Evolutionary conservation across 2,797 vertebrate genomes (phyloP), one percentile per base, ranked within the genome.

Genomic region (Catharus ustulatus): DNA sequence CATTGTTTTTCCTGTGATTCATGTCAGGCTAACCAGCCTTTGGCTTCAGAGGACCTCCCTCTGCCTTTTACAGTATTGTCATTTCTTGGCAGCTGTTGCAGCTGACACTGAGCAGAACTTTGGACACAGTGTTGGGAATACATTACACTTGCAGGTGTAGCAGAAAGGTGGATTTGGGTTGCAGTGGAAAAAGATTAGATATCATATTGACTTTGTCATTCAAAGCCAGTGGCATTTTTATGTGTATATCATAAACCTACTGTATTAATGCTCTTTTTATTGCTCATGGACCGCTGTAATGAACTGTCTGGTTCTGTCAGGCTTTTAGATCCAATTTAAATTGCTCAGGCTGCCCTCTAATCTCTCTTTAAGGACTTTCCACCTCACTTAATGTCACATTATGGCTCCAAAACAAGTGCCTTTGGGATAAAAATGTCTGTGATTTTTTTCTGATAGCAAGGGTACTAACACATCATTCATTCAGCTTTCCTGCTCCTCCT

Each of bases 281-380:
- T 90, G 86, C 62, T 75, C 2, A 2, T 59, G 52, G 43, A 57
- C 43, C 45, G 54, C 40, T 82, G 52, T 92, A 92, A 78, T 81
- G 51, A 90, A 84, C 78, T 87, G 36, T 43, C 80, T 90, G 36
- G 14, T 89, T 84, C 67, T 89, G 84, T 51, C 90, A 90, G 71
- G 64, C 67, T 87, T 90, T 79, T 55, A 87, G 46, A 94, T 81
- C 40, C 30, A 26, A 81, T 79, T 89, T 92, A 89, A 92, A 90
- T 93, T 86, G 67, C 48, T 86, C 24, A 4, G 59, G 55, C 51
- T 91, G 42, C 63, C 73, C 66, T 82, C 58, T 90, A 75, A 89
- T 92, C 58, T 68, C 46, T 87, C 92, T 88, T 78, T 84, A 94
- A 94, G 63, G 66, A 73, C 62, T 58, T 93, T 90, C 55, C 43